Evolutionary conservation across 2,113 vertebrate genomes (phyloP).

Genomic region (Gasterosteus nipponicus): DNA sequence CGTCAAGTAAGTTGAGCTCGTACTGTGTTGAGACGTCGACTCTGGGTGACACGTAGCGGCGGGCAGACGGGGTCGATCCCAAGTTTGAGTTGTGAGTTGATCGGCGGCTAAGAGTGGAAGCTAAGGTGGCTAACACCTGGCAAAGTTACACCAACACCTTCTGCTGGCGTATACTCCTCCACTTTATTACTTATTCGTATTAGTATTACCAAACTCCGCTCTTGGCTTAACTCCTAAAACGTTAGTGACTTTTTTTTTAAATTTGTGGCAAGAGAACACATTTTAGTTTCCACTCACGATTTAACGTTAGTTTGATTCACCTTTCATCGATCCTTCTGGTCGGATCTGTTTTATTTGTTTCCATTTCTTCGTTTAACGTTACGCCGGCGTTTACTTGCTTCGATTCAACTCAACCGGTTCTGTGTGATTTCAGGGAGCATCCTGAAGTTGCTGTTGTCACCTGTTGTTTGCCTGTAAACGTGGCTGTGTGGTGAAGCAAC

Average conservation of each 20-base stretch:
- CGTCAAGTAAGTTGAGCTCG: background rate
- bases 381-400: background rate
- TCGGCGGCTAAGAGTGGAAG: background rate
- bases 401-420: too few species aligned
- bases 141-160: constrained; percentile 17
- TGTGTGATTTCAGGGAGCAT: background rate
- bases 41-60: background rate
- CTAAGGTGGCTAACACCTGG: constrained; percentile 39
- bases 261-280: background rate
- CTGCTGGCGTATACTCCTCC: background rate
- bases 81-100: background rate
- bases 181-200: background rate
- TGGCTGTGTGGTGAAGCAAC: background rate
- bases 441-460: constrained; percentile 37
- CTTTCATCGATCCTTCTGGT: background rate
- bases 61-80: background rate
- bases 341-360: background rate
- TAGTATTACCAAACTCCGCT: background rate
- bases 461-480: constrained; percentile 45
- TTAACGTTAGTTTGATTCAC: background rate
- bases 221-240: too few species aligned
- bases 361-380: background rate
- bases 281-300: background rate
- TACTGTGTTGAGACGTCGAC: background rate
- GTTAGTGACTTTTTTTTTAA: background rate